Evolutionary conservation across 2,113 vertebrate species (phyloP), one percentile per base, ranked within the genome.

Genomic region (Butorides virescens): DNA sequence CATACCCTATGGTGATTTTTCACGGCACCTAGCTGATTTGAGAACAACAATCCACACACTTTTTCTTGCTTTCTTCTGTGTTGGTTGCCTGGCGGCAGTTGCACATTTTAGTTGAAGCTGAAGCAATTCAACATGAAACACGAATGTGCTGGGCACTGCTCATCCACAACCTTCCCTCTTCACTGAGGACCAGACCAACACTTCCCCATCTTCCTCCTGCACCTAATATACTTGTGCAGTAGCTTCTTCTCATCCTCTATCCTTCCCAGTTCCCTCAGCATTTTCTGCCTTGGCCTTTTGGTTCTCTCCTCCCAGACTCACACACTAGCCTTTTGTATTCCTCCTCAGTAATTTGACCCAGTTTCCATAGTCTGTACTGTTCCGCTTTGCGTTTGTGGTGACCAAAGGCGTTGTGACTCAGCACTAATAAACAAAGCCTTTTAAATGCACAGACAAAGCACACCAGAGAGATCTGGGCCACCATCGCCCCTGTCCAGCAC

Each of bases 281-380:
- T 32, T 36, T 13, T 25, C 25, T 62, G 67, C 79, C 67, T 84
- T 80, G 75, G 36, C 23, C 78, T 62, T 70, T 55, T 29, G 23
- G 34, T 34, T 82, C 67, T 66, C 30, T 36, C 79, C 92, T 92
- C 53, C 53, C 67, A 68, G 86, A 49, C 91, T 90, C 72, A 16
- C 88, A 95, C 86, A 93, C 67, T 92, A 1, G 61, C 9, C 61
- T 62, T 96, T 91, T 95, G 79, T 95, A 11, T 46, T 74, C 67
- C 67, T 77, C 86, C 86, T 66, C 3, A 46, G 63, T 3, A 8
- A 52, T 18, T 2, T 94, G 94, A 93, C 88, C 94, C 88, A 96
- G 25, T 95, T 96, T 66, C 75, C 59, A 20, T 4, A 34, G 86
- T 5, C 88, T 66, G 53, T 73, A 21, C 71, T 3, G 49, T 8